Conservation (phyloP, 2,113 vertebrate species). For the Tragelaphus strepsiceros region DNA sequence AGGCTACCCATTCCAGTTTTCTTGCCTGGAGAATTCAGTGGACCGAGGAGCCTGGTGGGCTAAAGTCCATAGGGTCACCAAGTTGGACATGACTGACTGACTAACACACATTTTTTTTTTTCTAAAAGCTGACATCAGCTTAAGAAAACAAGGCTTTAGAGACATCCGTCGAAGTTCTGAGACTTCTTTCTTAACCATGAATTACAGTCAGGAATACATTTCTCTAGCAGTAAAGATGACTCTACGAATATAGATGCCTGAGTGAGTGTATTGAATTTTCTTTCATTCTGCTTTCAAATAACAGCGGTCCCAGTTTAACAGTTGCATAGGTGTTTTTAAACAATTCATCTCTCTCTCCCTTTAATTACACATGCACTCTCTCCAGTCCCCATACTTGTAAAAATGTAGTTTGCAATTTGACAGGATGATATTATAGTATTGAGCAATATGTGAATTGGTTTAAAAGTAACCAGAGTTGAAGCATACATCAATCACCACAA, state of each 20-base stretch:
- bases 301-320: constrained; percentile 24
- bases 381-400: constrained; percentile 67
- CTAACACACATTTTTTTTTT: not conserved
- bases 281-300: constrained; percentile 59
- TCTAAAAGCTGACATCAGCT: not conserved
- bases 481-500: constrained; percentile 82
- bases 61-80: not conserved
- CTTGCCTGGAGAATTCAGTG: not conserved
- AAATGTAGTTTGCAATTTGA: constrained; percentile 78
- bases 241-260: constrained; percentile 37
- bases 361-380: constrained; percentile 76
- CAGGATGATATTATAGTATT: constrained; percentile 77
- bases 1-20: not conserved
- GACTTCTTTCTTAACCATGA: not conserved
- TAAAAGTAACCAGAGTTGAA: constrained; percentile 83
- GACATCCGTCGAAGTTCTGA: not conserved
- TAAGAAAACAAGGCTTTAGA: not conserved
- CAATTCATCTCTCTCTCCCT: constrained; percentile 70
- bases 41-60: not conserved
- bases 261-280: constrained; percentile 47
- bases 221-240: constrained; percentile 13
- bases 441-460: constrained; percentile 80
- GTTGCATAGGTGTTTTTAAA: constrained; percentile 72
- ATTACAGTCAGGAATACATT: not conserved
- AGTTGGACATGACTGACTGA: not conserved